Base-by-base conservation (phyloP, 2,888 invertebrate genomes). In the Euclidia mi region DNA sequence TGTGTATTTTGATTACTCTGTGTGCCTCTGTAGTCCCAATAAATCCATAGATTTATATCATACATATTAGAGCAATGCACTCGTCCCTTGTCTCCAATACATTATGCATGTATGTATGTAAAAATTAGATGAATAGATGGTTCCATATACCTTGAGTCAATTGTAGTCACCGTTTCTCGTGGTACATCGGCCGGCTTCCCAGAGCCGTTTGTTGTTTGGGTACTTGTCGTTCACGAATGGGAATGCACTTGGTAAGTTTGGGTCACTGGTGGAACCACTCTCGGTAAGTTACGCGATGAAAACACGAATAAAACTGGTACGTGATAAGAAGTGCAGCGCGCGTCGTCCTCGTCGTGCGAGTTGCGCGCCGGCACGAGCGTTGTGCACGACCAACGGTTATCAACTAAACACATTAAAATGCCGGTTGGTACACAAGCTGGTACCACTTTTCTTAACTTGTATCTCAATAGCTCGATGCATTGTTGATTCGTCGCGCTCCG, bases 391-490 rank as follows among this genome's bases (percentile, higher is more conserved):
- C 67, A 80, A 70, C 85, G 84, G 81, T 90, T 92, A 92, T 92
- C 92, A 92, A 93, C 93, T 92, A 91, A 92, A 84, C 88, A 87
- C 88, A 85, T 87, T 87, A 86, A 88, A 89, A 85, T 83, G 85
- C 86, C 85, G 87, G 85, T 82, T 79, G 65, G 76, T 82, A 80
- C 78, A 79, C 76, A 75, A 79, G 63, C 75, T 57, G 69, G 68
- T 78, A 73, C 73, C 73, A 78, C 70, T 85, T 75, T 81, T 85
- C 87, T 82, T 65, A 70, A 65, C 68, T 71, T 78, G 78, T 81
- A 62, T 68, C 74, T 75, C 71, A 65, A 72, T 74, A 74, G 67
- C 63, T 58, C 65, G 65, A 50, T 75, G 79, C 71, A 84, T 84
- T 86, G 82, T 84, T 79, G 76, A 81, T 81, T 81, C 71, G 76